A percentile compares a stretch with the other conserved stretches of the same genome.
These are phyloP conservation scores for Lepilemur ruficaudatus DNA, from an alignment of 2,797 vertebrate genomes.

Conservation along the genomic window DNA sequence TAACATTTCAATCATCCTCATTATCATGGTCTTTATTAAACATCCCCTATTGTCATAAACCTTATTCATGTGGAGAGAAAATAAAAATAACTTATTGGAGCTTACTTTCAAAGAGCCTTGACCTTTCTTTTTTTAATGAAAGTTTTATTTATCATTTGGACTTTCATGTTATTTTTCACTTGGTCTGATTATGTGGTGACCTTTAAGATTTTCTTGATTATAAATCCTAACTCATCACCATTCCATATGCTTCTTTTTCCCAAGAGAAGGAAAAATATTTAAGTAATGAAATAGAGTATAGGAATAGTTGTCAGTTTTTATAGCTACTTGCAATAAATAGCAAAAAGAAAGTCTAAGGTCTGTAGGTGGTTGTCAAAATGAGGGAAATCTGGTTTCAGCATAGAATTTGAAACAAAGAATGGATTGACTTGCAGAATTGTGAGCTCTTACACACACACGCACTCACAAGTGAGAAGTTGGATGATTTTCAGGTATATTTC, in stretches of 20 bases:
- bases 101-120: slow-evolving; percentile 26
- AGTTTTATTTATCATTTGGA: slow-evolving; percentile 53
- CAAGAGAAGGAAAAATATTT: neutral
- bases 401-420: neutral
- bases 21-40: slow-evolving; percentile 41
- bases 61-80: neutral
- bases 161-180: slow-evolving; percentile 44
- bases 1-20: slow-evolving; percentile 31
- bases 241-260: neutral
- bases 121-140: slow-evolving; percentile 53
- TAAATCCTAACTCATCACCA: slow-evolving; percentile 33
- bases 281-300: neutral
- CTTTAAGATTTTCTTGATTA: slow-evolving; percentile 60
- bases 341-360: neutral
- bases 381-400: neutral
- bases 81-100: slow-evolving; percentile 10
- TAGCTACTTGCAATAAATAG: neutral
- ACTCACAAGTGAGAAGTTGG: neutral
- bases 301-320: neutral
- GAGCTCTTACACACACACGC: neutral
- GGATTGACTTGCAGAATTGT: neutral
- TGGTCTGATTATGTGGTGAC: slow-evolving; percentile 50
- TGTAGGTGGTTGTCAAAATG: neutral
- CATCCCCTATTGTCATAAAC: neutral
- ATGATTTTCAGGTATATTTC: neutral